Evolutionary conservation across 2,113 vertebrate species (phyloP).

Genomic region (Ctenomys sociabilis): DNA sequence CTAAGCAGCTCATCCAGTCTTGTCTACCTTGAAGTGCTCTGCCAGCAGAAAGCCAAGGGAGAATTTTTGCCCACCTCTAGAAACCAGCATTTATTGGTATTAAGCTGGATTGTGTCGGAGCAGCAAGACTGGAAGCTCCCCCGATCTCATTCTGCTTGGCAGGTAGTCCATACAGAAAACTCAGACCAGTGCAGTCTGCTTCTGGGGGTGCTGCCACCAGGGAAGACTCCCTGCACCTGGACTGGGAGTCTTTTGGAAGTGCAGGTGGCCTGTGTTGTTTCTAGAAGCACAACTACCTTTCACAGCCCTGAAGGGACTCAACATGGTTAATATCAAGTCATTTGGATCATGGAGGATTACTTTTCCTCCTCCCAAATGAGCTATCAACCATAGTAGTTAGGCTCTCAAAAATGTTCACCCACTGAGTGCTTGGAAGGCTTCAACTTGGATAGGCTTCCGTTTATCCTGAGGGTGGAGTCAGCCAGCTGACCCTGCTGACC

Average conservation of each 20-base stretch:
- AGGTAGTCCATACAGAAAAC: background rate
- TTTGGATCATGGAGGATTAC: background rate
- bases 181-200: accelerated
- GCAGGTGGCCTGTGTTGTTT: accelerated
- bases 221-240: background rate
- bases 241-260: background rate
- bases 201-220: background rate
- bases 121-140: background rate
- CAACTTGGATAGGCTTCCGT: background rate
- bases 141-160: background rate
- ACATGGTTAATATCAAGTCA: background rate
- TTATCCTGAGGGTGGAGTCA: background rate
- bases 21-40: background rate
- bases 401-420: background rate
- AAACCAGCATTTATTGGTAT: background rate
- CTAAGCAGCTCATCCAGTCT: background rate
- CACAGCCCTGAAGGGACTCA: background rate
- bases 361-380: background rate
- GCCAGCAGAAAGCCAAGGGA: background rate
- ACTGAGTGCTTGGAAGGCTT: too few relatives aligned
- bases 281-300: background rate
- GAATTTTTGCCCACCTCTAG: background rate
- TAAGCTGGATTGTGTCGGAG: background rate
- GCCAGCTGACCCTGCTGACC: background rate
- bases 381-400: accelerated